Percentiles rank a stretch among this genome's conserved stretches.
These are phyloP conservation scores for Chymomyza caudatula DNA, from an alignment of 2,888 invertebrate genomes.

Conservation along the genomic window DNA sequence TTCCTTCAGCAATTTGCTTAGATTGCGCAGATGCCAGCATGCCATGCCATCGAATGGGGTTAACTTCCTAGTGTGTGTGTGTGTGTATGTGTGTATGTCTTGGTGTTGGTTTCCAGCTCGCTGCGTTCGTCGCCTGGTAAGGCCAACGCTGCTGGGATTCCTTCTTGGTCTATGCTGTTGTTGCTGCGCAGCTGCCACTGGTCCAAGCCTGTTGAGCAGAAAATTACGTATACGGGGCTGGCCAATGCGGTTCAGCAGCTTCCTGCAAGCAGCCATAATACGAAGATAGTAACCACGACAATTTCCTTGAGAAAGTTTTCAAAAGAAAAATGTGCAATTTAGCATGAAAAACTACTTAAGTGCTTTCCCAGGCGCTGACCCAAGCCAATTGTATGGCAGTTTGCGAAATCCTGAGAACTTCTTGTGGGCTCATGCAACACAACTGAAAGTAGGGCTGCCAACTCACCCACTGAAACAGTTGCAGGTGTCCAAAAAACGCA, in stretches of 20 bases:
- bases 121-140: background rate
- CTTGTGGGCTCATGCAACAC: slow-evolving; percentile 1
- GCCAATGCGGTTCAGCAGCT: slow-evolving; percentile 46
- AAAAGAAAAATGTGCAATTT: slow-evolving; percentile 1
- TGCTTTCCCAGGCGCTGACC: slow-evolving; percentile 67
- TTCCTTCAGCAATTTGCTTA: slow-evolving; percentile 69
- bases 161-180: slow-evolving; percentile 50
- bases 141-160: slow-evolving; percentile 38
- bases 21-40: slow-evolving; percentile 54
- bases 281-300: slow-evolving; percentile 38
- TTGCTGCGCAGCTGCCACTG: slow-evolving; percentile 4
- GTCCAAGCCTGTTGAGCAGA: slow-evolving; percentile 14
- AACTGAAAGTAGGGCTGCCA: slow-evolving; percentile 28
- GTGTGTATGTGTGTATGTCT: slow-evolving; percentile 1
- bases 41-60: slow-evolving; percentile 46
- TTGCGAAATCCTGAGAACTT: slow-evolving; percentile 57
- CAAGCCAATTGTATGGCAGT: slow-evolving; percentile 36
- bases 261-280: slow-evolving; percentile 50
- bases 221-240: slow-evolving; percentile 67
- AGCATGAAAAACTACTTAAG: slow-evolving; percentile 66
- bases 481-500: background rate
- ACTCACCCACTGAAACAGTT: slow-evolving; percentile 29
- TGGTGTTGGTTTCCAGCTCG: background rate
- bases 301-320: slow-evolving; percentile 69
- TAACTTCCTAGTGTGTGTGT: slow-evolving; percentile 32